Percentiles rank a stretch among this genome's conserved stretches.
Evolutionary conservation across 2,113 vertebrate genomes (phyloP).

Genomic region (Balaenoptera acutorostrata): DNA sequence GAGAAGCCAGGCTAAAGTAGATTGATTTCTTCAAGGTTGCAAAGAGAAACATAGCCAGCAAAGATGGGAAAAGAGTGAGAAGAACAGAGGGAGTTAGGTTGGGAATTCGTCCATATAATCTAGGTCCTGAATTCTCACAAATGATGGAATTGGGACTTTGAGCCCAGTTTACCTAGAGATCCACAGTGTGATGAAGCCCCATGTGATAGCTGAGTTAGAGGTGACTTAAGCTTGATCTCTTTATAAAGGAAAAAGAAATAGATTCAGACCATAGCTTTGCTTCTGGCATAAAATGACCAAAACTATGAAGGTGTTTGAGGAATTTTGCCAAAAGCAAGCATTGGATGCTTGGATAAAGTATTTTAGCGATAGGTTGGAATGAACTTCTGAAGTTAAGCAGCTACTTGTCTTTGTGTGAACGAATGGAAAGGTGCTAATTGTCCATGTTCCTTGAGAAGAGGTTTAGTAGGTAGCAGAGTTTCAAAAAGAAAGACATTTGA

Average conservation of each 20-base stretch:
- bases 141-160: neutral
- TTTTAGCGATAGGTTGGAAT: neutral
- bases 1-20: neutral
- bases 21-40: neutral
- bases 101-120: neutral
- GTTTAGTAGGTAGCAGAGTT: neutral
- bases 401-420: neutral
- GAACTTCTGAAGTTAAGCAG: neutral
- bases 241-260: neutral
- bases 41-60: neutral
- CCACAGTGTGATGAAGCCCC: neutral
- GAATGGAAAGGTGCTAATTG: neutral
- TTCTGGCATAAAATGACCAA: neutral
- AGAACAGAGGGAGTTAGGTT: neutral
- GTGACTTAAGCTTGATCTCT: neutral
- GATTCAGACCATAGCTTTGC: neutral
- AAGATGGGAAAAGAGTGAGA: neutral
- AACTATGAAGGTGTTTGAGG: neutral
- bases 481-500: neutral
- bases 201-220: neutral
- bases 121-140: neutral
- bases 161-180: neutral
- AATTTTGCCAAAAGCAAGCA: slow-evolving; percentile 8
- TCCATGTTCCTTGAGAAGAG: neutral
- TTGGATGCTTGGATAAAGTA: neutral